phyloP scores from a whole-genome alignment of 2,797 vertebrate species.

The Hippopotamyrus pictus region DNA sequence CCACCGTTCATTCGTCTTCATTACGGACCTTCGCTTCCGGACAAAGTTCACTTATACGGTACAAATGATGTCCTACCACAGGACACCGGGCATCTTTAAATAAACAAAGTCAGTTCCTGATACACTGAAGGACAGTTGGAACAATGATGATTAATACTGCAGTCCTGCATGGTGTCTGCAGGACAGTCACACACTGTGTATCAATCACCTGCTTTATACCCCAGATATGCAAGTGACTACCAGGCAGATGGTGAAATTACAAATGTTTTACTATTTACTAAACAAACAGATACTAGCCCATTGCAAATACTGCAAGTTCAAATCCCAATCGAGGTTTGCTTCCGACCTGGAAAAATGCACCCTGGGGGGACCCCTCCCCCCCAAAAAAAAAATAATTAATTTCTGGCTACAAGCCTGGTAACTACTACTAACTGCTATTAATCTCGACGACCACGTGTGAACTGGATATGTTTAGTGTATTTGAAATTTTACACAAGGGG shows the following conservation, averaged over 20 bases:
- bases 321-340: background rate
- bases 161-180: background rate
- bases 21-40: background rate
- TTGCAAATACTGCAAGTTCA: background rate
- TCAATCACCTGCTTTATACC: background rate
- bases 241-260: background rate
- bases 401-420: background rate
- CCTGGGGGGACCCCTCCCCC: background rate
- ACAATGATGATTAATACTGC: background rate
- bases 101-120: conserved; percentile 11
- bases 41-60: conserved; percentile 20
- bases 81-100: background rate
- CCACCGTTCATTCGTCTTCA: conserved; percentile 27
- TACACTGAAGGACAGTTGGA: background rate
- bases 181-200: background rate
- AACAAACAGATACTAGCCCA: background rate
- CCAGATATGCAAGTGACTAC: background rate
- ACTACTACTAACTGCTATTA: background rate
- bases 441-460: background rate
- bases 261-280: background rate
- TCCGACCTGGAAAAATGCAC: background rate
- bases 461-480: background rate
- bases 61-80: background rate
- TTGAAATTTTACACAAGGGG: conserved; percentile 15
- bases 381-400: background rate